phyloP scores from a whole-genome alignment of 1,140 invertebrate genomes.

The Physella acuta region DNA sequence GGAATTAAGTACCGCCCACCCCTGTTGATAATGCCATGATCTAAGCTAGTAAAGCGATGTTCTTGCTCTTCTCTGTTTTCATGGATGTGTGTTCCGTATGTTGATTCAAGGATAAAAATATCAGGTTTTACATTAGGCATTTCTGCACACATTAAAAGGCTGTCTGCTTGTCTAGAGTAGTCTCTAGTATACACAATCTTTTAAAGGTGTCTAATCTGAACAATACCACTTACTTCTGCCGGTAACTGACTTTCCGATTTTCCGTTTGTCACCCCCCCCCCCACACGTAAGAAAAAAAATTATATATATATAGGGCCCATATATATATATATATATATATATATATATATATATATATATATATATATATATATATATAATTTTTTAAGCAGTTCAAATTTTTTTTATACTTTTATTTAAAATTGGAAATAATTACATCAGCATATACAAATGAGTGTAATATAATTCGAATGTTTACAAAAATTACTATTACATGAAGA shows the following conservation, averaged over 20 bases:
- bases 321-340: too few species aligned
- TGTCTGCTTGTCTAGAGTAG: conserved; percentile 96
- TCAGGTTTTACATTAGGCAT: conserved; percentile 94
- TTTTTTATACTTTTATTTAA: too few species aligned
- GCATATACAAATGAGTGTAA: too few species aligned
- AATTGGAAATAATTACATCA: too few species aligned
- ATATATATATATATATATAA: too few species aligned
- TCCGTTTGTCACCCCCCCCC: conserved; percentile 46
- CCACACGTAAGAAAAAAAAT: too few species aligned
- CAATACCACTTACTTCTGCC: conserved; percentile 49
- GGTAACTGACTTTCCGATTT: conserved; percentile 46
- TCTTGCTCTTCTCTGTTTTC: conserved; percentile 97
- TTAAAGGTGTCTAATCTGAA: conserved; percentile 51
- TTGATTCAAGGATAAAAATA: conserved; percentile 97
- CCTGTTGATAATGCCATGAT: conserved; percentile 92
- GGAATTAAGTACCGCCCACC: conserved; percentile 97
- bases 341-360: too few species aligned
- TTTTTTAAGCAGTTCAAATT: too few species aligned
- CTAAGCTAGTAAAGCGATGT: conserved; percentile 87
- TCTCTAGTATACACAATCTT: conserved; percentile 96
- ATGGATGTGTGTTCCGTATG: conserved; percentile 98
- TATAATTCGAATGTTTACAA: too few species aligned
- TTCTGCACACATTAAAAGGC: conserved; percentile 99
- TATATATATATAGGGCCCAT: too few species aligned
- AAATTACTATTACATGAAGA: too few species aligned